These are phyloP conservation scores for Leucosticte australis DNA, from an alignment of 2,113 vertebrate species.

Conservation along the genomic window DNA sequence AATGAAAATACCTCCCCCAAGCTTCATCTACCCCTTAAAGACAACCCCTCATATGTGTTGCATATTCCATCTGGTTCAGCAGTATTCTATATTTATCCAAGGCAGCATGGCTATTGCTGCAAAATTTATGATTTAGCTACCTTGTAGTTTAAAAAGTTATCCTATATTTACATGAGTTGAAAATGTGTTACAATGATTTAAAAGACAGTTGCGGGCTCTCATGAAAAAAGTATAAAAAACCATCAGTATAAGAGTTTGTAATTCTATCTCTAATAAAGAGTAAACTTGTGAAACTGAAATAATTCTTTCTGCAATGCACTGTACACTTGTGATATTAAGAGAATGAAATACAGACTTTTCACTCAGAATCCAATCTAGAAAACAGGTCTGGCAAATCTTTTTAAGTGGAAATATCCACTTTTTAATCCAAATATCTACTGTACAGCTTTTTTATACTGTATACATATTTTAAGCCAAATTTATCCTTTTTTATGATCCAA, in stretches of 20 bases:
- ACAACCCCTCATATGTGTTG: not conserved
- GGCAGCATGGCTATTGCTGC: not conserved
- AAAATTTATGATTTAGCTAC: not conserved
- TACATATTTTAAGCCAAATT: not conserved
- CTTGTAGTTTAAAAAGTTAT: not conserved
- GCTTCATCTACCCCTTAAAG: not conserved
- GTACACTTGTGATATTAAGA: not conserved
- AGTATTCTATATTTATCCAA: not conserved
- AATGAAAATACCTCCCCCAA: not conserved
- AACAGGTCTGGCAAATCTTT: not conserved
- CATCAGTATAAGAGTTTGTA: not conserved
- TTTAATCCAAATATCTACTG: not conserved
- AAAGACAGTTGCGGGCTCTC: not conserved
- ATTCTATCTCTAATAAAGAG: not conserved
- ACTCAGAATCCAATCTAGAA: not conserved
- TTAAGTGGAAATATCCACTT: not conserved
- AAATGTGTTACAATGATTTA: not conserved
- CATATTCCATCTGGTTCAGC: not conserved
- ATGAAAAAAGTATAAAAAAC: not conserved
- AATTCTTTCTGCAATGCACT: not conserved
- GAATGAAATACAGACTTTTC: not conserved
- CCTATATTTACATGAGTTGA: not conserved
- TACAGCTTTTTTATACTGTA: not conserved
- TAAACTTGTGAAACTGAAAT: not conserved
- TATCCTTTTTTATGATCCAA: not conserved